A percentile compares a stretch with the other conserved stretches of the same genome.
These are phyloP conservation scores for Dasyornis broadbenti DNA, from an alignment of 2,113 vertebrate species.

Conservation along the genomic window DNA sequence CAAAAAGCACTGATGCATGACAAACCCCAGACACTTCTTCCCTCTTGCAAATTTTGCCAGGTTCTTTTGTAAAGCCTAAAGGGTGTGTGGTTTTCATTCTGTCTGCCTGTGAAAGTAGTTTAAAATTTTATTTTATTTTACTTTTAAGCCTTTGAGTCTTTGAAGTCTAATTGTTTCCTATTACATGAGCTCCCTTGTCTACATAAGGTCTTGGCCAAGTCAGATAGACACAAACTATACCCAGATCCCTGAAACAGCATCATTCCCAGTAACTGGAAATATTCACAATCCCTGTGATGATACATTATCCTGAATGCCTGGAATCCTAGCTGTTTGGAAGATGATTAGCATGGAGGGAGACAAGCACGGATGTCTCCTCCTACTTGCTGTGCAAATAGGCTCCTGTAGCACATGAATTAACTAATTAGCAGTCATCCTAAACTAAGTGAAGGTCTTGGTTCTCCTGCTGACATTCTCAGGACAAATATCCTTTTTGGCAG, in stretches of 20 bases:
- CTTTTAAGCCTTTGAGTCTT: not conserved
- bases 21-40: not conserved
- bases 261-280: not conserved
- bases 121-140: not conserved
- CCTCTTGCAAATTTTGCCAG: not conserved
- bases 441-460: not conserved
- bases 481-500: not conserved
- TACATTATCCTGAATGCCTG: not conserved
- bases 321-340: not conserved
- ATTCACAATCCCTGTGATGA: not conserved
- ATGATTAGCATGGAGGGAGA: not conserved
- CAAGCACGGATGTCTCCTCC: not conserved
- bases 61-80: not conserved
- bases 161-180: not conserved
- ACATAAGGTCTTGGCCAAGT: not conserved
- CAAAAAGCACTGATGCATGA: not conserved
- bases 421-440: not conserved
- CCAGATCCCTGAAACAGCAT: not conserved
- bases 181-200: not conserved
- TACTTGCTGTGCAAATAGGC: not conserved
- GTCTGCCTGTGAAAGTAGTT: not conserved
- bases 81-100: not conserved
- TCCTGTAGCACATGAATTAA: not conserved
- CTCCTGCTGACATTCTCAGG: not conserved
- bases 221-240: not conserved